Percentiles rank a stretch among this genome's conserved stretches.
These are phyloP conservation scores for Parazoanthus atlanticus DNA, from an alignment of 92 coral and sea anemone genomes.

Conservation along the genomic window DNA sequence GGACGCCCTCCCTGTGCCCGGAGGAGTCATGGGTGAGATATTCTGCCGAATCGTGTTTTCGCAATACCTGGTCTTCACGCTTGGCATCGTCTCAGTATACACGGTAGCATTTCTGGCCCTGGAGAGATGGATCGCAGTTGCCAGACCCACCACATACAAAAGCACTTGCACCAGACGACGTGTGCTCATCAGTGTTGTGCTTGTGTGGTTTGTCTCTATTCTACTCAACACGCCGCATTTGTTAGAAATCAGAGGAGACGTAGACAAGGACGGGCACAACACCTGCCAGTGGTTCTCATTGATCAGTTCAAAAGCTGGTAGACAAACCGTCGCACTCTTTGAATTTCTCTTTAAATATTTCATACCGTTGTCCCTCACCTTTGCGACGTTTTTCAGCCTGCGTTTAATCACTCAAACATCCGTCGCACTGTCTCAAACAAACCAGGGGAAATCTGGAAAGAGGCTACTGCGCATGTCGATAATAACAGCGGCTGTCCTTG, in stretches of 20 bases:
- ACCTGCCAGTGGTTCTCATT: slow-evolving; percentile 76
- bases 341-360: slow-evolving; percentile 83
- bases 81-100: slow-evolving; percentile 92
- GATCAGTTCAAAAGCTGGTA: slow-evolving; percentile 57
- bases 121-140: slow-evolving; percentile 91
- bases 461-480: slow-evolving; percentile 76
- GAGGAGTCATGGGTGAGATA: slow-evolving; percentile 70
- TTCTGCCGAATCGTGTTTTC: slow-evolving; percentile 84
- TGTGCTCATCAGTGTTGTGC: slow-evolving; percentile 58
- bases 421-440: slow-evolving; percentile 68
- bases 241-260: slow-evolving; percentile 70
- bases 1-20: slow-evolving; percentile 60
- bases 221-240: slow-evolving; percentile 88
- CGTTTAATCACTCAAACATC: slow-evolving; percentile 63
- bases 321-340: slow-evolving; percentile 74
- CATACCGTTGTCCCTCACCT: slow-evolving; percentile 66
- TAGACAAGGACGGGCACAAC: slow-evolving; percentile 38
- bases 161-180: slow-evolving; percentile 61
- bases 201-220: slow-evolving; percentile 74
- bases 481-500: slow-evolving; percentile 60
- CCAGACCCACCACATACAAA: slow-evolving; percentile 80
- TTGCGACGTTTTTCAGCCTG: slow-evolving; percentile 69
- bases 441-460: slow-evolving; percentile 77
- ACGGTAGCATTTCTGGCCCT: slow-evolving; percentile 84
- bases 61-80: slow-evolving; percentile 85